phyloP scores from a whole-genome alignment of 2,113 vertebrate genomes.

The Festucalex cinctus region DNA sequence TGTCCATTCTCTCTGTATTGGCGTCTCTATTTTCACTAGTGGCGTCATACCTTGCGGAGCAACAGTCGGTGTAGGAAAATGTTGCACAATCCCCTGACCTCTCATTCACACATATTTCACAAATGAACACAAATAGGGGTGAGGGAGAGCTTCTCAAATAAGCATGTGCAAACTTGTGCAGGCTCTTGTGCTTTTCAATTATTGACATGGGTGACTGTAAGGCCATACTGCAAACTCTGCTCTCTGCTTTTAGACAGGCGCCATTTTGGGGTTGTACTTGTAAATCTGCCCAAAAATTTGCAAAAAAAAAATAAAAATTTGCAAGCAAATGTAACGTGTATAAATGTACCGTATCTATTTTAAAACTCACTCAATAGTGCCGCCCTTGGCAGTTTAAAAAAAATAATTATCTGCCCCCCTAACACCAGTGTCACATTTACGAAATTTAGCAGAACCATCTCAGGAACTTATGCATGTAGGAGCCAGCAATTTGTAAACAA shows the following conservation, averaged over 20 bases:
- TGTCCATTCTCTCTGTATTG: constrained; percentile 14
- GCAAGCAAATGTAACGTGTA: too few species aligned
- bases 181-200: constrained; percentile 49
- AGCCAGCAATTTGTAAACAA: too few species aligned
- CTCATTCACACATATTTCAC: constrained; percentile 30
- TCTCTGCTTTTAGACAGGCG: neutral
- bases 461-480: too few species aligned
- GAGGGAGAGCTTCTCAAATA: constrained; percentile 30
- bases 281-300: neutral
- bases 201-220: constrained; percentile 44
- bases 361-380: too few species aligned
- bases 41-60: neutral
- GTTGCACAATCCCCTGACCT: constrained; percentile 19
- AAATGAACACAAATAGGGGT: constrained; percentile 4
- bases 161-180: constrained; percentile 45
- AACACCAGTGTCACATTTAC: too few species aligned
- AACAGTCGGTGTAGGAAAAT: constrained; percentile 28
- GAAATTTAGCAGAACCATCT: too few species aligned
- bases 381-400: too few species aligned
- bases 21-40: constrained; percentile 14
- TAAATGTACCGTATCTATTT: too few species aligned
- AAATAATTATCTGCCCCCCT: too few species aligned
- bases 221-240: neutral
- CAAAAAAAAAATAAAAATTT: too few species aligned
- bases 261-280: neutral